Conservation (phyloP, 2,888 invertebrate species). For the Dilophus febrilis region DNA sequence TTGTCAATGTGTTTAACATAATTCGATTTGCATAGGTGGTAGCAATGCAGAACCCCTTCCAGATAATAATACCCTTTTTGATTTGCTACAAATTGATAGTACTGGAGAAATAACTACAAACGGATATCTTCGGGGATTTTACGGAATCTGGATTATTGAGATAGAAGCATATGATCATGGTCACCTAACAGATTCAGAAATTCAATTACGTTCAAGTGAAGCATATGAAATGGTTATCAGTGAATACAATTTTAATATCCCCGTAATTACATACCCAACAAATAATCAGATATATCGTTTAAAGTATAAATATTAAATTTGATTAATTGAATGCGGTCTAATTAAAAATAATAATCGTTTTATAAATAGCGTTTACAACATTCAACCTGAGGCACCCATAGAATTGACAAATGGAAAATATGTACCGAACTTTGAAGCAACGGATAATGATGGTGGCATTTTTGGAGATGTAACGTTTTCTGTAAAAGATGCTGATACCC, state of each 20-base stretch:
- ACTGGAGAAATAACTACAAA: neutral
- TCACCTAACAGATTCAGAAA: conserved; percentile 12
- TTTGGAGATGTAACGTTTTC: conserved; percentile 37
- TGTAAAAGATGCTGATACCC: conserved; percentile 23
- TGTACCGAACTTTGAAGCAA: conserved; percentile 32
- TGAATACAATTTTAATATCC: conserved; percentile 41
- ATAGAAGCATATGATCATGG: conserved; percentile 43
- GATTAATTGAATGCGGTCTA: neutral
- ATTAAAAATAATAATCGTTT: neutral
- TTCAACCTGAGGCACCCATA: conserved; percentile 13
- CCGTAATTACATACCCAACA: conserved; percentile 35
- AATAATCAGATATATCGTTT: conserved; percentile 26
- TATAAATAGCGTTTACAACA: too few species aligned
- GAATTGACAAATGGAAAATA: conserved; percentile 23
- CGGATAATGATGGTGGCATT: conserved; percentile 37
- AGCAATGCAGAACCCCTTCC: neutral
- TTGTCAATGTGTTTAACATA: neutral
- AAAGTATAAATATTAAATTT: conserved; percentile 24
- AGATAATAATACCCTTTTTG: neutral
- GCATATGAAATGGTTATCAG: conserved; percentile 32
- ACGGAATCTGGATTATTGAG: conserved; percentile 37
- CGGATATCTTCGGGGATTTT: conserved; percentile 32
- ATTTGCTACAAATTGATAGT: neutral
- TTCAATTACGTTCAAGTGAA: conserved; percentile 25
- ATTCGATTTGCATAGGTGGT: too few species aligned